Conservation (phyloP, 2,888 invertebrate species). For the Notodonta dromedarius region DNA sequence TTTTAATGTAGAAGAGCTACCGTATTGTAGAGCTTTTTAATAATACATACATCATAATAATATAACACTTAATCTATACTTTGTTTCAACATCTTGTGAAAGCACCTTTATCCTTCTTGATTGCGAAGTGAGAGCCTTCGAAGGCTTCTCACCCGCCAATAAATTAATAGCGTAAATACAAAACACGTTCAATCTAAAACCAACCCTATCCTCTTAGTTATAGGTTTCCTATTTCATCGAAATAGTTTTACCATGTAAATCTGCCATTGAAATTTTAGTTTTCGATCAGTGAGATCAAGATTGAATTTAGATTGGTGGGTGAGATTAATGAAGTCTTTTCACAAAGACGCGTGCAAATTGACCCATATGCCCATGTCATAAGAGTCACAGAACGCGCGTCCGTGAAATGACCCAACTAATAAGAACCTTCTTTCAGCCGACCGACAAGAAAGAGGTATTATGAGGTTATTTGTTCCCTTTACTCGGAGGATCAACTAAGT, state of each 20-base stretch:
- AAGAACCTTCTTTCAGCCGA: no score
- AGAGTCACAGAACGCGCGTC: no score
- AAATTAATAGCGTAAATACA: constrained; percentile 28
- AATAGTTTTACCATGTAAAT: background rate
- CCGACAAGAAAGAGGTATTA: no score
- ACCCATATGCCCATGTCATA: no score
- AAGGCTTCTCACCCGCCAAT: constrained; percentile 46
- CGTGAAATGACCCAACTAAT: no score
- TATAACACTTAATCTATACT: no score
- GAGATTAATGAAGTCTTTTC: background rate
- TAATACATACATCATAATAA: no score
- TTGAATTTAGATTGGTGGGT: background rate
- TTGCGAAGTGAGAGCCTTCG: constrained; percentile 56
- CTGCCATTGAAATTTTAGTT: background rate
- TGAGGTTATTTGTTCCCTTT: no score
- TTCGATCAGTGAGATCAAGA: background rate
- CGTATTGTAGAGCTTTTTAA: no score
- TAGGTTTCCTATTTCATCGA: background rate
- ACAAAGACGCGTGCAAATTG: no score
- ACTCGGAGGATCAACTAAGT: no score
- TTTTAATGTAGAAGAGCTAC: no score
- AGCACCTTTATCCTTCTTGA: constrained; percentile 40
- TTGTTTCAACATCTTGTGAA: background rate
- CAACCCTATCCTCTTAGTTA: background rate
- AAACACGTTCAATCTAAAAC: constrained; percentile 7